These are phyloP conservation scores for Pogonus chalceus DNA, from an alignment of 1,140 invertebrate species.

Conservation along the genomic window DNA sequence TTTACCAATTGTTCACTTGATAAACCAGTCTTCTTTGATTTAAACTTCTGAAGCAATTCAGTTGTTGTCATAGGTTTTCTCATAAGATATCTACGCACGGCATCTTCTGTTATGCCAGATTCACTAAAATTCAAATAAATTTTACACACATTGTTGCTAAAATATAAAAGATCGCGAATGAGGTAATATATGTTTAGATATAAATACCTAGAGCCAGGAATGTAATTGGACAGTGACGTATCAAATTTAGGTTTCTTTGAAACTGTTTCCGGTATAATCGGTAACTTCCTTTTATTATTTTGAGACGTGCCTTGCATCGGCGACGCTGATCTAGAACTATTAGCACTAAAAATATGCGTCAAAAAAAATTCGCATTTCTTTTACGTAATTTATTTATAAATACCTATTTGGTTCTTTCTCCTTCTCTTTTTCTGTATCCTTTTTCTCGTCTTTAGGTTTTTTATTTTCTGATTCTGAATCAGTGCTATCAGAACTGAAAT, in stretches of 20 bases:
- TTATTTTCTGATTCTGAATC: constrained; percentile 47
- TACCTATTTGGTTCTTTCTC: constrained; percentile 30
- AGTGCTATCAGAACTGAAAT: constrained; percentile 63
- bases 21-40: constrained; percentile 86
- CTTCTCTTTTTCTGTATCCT: constrained; percentile 21
- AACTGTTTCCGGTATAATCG: constrained; percentile 21
- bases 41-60: constrained; percentile 89
- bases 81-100: constrained; percentile 83
- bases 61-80: constrained; percentile 95
- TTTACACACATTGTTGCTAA: constrained; percentile 2
- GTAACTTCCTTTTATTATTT: constrained; percentile 29
- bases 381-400: constrained; percentile 9
- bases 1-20: constrained; percentile 81
- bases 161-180: constrained; percentile 1
- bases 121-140: constrained; percentile 43
- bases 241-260: constrained; percentile 54
- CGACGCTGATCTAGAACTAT: constrained; percentile 54
- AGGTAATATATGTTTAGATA: not conserved
- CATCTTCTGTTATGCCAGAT: constrained; percentile 88
- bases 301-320: constrained; percentile 35
- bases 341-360: constrained; percentile 30
- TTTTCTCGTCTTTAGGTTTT: constrained; percentile 37
- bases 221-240: constrained; percentile 32
- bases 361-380: not conserved
- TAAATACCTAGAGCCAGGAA: constrained; percentile 36